Evolutionary conservation across 2,888 invertebrate genomes (phyloP).

Genomic region (Protula sp.): DNA sequence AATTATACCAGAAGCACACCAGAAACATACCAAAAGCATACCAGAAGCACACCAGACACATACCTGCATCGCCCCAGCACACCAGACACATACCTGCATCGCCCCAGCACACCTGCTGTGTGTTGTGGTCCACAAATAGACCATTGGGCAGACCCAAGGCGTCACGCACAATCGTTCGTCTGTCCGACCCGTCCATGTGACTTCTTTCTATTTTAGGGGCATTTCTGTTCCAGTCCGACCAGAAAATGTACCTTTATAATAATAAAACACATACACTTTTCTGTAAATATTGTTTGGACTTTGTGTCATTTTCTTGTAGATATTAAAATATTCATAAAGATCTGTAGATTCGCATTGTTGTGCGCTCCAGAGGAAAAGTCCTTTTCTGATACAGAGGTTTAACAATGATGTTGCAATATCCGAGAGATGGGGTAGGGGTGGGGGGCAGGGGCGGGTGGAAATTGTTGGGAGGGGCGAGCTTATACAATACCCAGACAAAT

Average conservation of each 20-base stretch:
- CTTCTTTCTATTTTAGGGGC: conserved; percentile 90
- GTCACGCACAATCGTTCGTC: conserved; percentile 57
- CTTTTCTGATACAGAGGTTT: no score
- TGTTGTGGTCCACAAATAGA: conserved; percentile 75
- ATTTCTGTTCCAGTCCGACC: conserved; percentile 93
- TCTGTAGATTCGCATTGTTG: not conserved
- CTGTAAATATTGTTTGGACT: not conserved
- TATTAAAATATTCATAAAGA: not conserved
- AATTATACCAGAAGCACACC: no score
- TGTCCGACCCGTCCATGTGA: conserved; percentile 83
- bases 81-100: conserved; percentile 94
- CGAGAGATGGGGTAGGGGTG: no score
- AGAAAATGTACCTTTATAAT: conserved; percentile 80
- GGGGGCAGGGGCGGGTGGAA: no score
- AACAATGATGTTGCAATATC: no score
- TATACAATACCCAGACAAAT: no score
- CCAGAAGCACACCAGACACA: no score
- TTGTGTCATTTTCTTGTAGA: no score
- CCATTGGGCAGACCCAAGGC: conserved; percentile 85
- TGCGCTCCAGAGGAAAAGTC: not conserved
- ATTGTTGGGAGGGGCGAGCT: no score
- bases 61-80: no score
- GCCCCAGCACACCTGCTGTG: conserved; percentile 87
- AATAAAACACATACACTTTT: no score
- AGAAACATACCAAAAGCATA: no score